Base-by-base conservation (phyloP, 2,113 vertebrate species). In the Tachuris rubrigastra region DNA sequence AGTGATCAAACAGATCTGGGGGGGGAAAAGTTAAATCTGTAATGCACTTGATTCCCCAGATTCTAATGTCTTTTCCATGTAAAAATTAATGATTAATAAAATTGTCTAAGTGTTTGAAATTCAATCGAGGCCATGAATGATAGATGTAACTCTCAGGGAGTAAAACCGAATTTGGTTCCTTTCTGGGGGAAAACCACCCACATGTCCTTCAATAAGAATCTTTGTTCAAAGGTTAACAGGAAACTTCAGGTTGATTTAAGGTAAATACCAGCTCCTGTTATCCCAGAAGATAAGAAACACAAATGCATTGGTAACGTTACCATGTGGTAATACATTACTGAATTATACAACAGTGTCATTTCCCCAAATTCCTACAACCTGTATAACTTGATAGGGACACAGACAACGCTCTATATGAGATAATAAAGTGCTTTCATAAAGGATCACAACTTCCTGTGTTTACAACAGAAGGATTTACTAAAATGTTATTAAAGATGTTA, bases 341-440 rank as follows among this genome's bases (percentile, higher is more conserved):
- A 94, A 71, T 83, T 75, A 76, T 35, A 85, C 72, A 93, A 71
- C 15, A 37, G 25, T 21, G 37, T 76, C 76, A 67, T 69, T 94
- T 87, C 96, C 92, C 67, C 12, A 90, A 81, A 84, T 78, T 74
- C 84, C 90, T 71, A 3, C 41, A 66, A 59, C 42, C 65, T 82
- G 17, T 68, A 75, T 37, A 67, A 84, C 50, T 58, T 69, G 52
- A 65, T 1, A 62, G 75, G 55, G 67, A 62, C 42, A 50, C 50
- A 91, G 76, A 79, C 62, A 79, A 85, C 0, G 4, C 47, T 65
- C 46, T 23, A 0, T 7, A 62, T 24, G 53, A 82, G 66, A 91
- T 66, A 95, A 92, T 91, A 90, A 95, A 95, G 82, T 90, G 95
- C 95, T 90, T 86, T 77, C 52, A 81, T 67, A 65, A 85, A 93